These are phyloP conservation scores for Oreotrochilus melanogaster DNA, from an alignment of 2,113 vertebrate genomes.

Conservation along the genomic window DNA sequence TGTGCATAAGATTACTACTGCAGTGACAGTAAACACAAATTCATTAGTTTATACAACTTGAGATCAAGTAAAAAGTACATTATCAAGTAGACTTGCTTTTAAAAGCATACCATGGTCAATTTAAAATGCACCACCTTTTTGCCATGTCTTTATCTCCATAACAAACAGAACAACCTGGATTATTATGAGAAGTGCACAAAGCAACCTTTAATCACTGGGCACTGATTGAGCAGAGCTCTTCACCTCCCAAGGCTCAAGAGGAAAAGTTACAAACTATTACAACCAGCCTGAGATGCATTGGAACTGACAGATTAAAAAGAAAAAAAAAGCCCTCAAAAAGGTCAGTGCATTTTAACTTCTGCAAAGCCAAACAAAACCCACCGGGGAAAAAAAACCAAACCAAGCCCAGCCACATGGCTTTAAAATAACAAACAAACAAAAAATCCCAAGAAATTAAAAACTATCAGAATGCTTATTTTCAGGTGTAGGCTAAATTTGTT, in stretches of 20 bases:
- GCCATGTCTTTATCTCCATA: slow-evolving; percentile 13
- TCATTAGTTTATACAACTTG: slow-evolving; percentile 80
- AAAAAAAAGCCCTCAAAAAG: slow-evolving; percentile 67
- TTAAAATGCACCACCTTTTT: slow-evolving; percentile 80
- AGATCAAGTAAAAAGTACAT: slow-evolving; percentile 83
- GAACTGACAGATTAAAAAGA: slow-evolving; percentile 49
- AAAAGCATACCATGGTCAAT: slow-evolving; percentile 76
- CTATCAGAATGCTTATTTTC: slow-evolving; percentile 54
- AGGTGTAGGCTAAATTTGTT: slow-evolving; percentile 16
- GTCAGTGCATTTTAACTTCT: slow-evolving; percentile 73
- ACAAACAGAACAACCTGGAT: slow-evolving; percentile 24
- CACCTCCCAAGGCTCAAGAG: background rate
- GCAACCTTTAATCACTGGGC: slow-evolving; percentile 9
- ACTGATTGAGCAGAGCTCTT: background rate
- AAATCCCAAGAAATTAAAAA: background rate
- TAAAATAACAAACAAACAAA: background rate
- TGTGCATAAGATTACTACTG: slow-evolving; percentile 77
- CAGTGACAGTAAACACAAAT: slow-evolving; percentile 80
- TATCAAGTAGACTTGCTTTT: slow-evolving; percentile 78
- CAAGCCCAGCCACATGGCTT: slow-evolving; percentile 55
- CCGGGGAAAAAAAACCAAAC: background rate
- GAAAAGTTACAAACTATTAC: slow-evolving; percentile 48
- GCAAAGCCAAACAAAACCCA: slow-evolving; percentile 72
- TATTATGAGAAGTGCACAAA: background rate
- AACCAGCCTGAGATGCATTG: slow-evolving; percentile 51